Base-by-base conservation (phyloP, 2,113 vertebrate species). In the Trinectes maculatus region DNA sequence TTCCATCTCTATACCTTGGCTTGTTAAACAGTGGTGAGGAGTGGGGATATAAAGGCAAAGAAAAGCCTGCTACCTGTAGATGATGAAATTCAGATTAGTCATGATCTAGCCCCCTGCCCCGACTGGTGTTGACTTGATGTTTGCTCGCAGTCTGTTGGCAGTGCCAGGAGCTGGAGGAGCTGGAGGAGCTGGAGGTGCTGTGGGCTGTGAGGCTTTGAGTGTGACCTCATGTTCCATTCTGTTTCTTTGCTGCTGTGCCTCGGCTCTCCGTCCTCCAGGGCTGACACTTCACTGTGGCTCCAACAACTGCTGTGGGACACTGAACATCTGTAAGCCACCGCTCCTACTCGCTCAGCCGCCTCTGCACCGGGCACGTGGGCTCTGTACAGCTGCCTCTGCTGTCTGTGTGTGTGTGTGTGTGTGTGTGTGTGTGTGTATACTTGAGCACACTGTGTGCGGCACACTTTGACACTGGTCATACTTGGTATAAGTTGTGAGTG, bases 191-290 rank as follows among this genome's bases (percentile, higher is more conserved):
- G 57, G 83, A 84, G 78, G 60, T 71, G 72, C 71, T 48, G 44
- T 74, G 80, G 82, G 77, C 79, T 58, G 66, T 12, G 2, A 73
- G 66, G 79, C 83, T 88, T 87, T 85, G 82, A 87, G 60, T 71
- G 86, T 86, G 88, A 89, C 88, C 86, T 89, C 87, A 90, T 87
- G 88, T 89, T 90, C 85, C 84, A 90, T 89, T 86, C 83, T 90
- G 87, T 90, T 85, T 89, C 74, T 87, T 3, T 74, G 75, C 77
- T 21, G 66, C 80, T 79, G 71, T 67, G 85, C 79, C 79, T 78
- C 74, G 1, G 68, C 84, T 88, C 81, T 67, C 63, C 11, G 54
- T 77, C 77, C 84, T 88, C 77, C 82, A 54, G 80, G 87, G 81
- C 82, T 68, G 81, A 83, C 77, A 65, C 87, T 87, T 84, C 78